Base-by-base conservation (phyloP, 53 echinoderm and acorn worm species). In the Arbacia lixula region DNA sequence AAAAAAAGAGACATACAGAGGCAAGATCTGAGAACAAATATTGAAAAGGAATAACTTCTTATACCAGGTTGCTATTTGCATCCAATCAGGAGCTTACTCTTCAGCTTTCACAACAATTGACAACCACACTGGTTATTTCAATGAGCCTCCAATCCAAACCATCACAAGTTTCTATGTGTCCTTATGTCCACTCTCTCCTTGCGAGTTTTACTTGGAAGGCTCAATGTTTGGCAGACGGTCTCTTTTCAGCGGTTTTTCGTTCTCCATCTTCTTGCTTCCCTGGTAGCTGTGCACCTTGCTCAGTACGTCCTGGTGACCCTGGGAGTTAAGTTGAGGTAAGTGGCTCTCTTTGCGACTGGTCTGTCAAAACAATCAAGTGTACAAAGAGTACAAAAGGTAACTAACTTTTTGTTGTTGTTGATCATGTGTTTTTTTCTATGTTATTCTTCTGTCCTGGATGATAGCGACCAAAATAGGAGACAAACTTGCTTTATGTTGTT, bases 241-340 rank as follows among this genome's bases (percentile, higher is more conserved):
- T 26, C 82, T 46, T 41, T 81, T 81, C 37, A 63, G 64, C 46
- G 43, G 46, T 34, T 81, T 81, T 17, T 81, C 82, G 28, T 78
- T 78, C n/a, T 81, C 82, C 0, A 30, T 3, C 42, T 81, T 81
- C 82, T 81, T 81, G 82, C 64, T 32, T 24, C 82, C 82, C 34
- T 49, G 82, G 51, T 33, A 46, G 10, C 4, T 17, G 50, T 81
- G 64, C 11, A 62, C 82, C 42, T 81, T 81, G 49, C 63, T 39
- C 5, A 81, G 25, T 9, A 62, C 50, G 6, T 81, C 82, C 34
- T 81, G 82, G 11, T 46, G 20, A 58, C 79, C 79, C 30, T 81
- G 82, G 17, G 82, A 61, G 82, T 81, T 62, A 31, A 81, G 82
- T 49, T 81, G 82, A 81, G 82, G 82, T 81, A 81, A 81, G 34